Percentiles rank a stretch among this genome's conserved stretches.
These are phyloP conservation scores for Irena cyanogastra DNA, from an alignment of 2,113 vertebrate genomes.

Conservation along the genomic window DNA sequence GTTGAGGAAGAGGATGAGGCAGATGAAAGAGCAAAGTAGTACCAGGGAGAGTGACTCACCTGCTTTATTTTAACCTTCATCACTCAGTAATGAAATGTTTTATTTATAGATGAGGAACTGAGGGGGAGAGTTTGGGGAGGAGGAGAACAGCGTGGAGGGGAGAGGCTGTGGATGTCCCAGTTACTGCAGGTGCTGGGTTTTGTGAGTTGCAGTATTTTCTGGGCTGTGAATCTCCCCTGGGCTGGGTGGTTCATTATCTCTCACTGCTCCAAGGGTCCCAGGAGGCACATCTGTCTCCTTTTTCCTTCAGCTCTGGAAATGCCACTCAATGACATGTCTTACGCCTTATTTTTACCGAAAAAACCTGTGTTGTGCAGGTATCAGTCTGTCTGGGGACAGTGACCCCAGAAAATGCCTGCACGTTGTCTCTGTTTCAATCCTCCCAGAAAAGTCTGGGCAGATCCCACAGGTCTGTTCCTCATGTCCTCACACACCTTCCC, in stretches of 20 bases:
- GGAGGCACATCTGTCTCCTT: neutral
- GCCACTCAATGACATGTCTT: neutral
- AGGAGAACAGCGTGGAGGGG: neutral
- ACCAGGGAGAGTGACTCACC: slow-evolving; percentile 7
- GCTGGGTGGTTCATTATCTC: neutral
- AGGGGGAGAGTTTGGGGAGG: neutral
- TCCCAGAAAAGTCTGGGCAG: neutral
- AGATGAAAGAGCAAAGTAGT: neutral
- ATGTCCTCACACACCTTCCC: neutral
- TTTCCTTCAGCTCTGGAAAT: neutral
- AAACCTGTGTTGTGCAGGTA: neutral
- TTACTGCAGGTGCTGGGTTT: neutral
- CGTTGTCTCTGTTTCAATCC: neutral
- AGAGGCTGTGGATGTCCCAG: slow-evolving; percentile 8
- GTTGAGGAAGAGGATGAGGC: slow-evolving; percentile 10
- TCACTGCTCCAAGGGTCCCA: neutral
- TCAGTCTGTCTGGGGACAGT: neutral
- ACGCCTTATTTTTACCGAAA: neutral
- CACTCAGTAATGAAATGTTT: neutral
- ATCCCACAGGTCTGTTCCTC: neutral
- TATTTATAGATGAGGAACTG: neutral
- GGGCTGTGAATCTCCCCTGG: neutral
- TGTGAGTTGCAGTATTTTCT: neutral
- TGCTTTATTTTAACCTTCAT: slow-evolving; percentile 17
- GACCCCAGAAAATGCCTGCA: neutral